A percentile compares a stretch with the other conserved stretches of the same genome.
Conservation (phyloP, 2,113 vertebrate species). For the Rhea pennata region DNA sequence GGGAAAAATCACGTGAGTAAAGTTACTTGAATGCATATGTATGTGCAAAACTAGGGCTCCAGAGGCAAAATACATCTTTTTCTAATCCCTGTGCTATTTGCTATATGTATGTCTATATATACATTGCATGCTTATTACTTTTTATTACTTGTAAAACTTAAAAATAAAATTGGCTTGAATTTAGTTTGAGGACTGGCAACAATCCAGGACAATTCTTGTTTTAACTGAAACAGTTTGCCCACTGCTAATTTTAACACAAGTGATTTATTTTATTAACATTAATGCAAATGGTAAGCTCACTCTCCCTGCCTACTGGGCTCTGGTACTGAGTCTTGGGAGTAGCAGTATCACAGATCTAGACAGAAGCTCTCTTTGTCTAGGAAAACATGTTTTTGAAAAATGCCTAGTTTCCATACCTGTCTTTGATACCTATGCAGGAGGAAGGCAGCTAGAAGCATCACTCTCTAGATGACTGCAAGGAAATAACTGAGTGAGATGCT, state of each 20-base stretch:
- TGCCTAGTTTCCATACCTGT: not conserved
- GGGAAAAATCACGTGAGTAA: not conserved
- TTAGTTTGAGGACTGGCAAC: constrained; percentile 28
- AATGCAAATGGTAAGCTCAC: not conserved
- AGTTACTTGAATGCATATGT: not conserved
- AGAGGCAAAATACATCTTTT: constrained; percentile 11
- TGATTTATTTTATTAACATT: not conserved
- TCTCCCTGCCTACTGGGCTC: not conserved
- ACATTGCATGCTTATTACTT: not conserved
- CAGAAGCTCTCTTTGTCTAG: not conserved
- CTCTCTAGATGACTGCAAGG: not conserved
- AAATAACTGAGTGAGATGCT: not conserved
- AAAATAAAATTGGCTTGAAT: constrained; percentile 48
- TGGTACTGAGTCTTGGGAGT: not conserved
- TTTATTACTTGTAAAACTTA: constrained; percentile 45
- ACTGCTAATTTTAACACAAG: constrained; percentile 54
- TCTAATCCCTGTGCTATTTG: constrained; percentile 14
- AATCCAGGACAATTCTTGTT: constrained; percentile 3
- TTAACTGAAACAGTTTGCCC: constrained; percentile 11
- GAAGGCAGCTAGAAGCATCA: not conserved
- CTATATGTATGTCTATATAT: not conserved
- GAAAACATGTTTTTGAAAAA: not conserved
- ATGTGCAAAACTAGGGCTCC: not conserved
- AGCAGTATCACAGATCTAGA: not conserved
- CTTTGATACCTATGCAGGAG: not conserved